A percentile compares a stretch with the other conserved stretches of the same genome.
Evolutionary conservation across 2,797 vertebrate species (phyloP).

Genomic region (Sardinella longiceps): DNA sequence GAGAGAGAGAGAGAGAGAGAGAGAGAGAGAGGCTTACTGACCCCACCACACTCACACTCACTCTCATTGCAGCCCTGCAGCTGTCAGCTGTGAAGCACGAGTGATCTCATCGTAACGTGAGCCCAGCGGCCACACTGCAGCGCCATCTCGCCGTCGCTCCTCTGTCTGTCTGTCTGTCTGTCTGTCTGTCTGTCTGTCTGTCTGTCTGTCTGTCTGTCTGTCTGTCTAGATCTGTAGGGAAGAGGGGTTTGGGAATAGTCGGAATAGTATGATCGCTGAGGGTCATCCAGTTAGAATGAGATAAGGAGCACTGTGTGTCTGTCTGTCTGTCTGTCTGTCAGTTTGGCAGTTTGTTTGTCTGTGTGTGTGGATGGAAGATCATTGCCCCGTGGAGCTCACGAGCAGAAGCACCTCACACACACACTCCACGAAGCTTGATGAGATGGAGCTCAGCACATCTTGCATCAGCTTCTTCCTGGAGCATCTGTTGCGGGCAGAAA

Average conservation of each 20-base stretch:
- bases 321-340: too few species aligned
- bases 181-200: too few species aligned
- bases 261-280: too few species aligned
- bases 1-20: too few species aligned
- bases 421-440: not conserved
- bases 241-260: too few species aligned
- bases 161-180: not conserved
- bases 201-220: too few species aligned
- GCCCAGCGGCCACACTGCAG: not conserved
- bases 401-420: not conserved
- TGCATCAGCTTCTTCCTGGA: not conserved
- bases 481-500: not conserved
- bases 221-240: too few species aligned
- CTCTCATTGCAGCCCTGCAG: not conserved
- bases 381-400: not conserved
- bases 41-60: not conserved
- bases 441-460: not conserved
- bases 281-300: too few species aligned
- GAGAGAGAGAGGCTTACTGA: not conserved
- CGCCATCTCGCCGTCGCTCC: not conserved
- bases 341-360: too few species aligned
- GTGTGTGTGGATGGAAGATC: too few species aligned
- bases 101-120: not conserved
- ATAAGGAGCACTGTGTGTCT: too few species aligned
- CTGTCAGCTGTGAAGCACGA: conserved; percentile 8